These are phyloP conservation scores for Falco cherrug DNA, from an alignment of 2,797 vertebrate species.

Conservation along the genomic window DNA sequence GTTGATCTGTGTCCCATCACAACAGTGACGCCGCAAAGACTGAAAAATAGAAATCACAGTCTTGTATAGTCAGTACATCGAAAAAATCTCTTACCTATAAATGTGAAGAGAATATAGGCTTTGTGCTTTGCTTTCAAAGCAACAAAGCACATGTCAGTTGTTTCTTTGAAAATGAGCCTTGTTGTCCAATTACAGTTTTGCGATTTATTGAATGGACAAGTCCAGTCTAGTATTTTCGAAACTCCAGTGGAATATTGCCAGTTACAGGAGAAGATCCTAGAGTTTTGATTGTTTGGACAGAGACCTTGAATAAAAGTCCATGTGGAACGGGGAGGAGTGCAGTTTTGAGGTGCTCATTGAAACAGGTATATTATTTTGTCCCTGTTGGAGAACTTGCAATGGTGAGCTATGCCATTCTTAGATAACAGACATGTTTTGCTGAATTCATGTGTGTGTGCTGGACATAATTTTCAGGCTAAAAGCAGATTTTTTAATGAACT, in stretches of 20 bases:
- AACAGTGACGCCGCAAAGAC: neutral
- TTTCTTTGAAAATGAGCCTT: neutral
- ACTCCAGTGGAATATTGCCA: neutral
- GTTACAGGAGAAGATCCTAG: neutral
- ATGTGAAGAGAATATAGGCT: neutral
- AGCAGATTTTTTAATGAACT: neutral
- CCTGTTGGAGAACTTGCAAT: neutral
- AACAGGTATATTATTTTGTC: neutral
- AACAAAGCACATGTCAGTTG: neutral
- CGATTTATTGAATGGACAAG: neutral
- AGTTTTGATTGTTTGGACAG: neutral
- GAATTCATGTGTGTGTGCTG: neutral
- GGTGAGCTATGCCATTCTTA: neutral
- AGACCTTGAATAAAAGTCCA: neutral
- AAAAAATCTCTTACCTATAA: neutral
- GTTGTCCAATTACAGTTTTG: neutral
- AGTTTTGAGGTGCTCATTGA: neutral
- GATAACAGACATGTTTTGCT: neutral
- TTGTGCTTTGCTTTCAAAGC: neutral
- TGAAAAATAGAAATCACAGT: neutral
- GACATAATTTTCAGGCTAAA: neutral
- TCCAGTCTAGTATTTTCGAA: neutral
- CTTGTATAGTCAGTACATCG: neutral
- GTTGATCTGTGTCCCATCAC: neutral
- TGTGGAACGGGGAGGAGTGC: neutral